These are phyloP conservation scores for Alviniconcha marisindica DNA, from an alignment of 1,140 invertebrate genomes.

Conservation along the genomic window DNA sequence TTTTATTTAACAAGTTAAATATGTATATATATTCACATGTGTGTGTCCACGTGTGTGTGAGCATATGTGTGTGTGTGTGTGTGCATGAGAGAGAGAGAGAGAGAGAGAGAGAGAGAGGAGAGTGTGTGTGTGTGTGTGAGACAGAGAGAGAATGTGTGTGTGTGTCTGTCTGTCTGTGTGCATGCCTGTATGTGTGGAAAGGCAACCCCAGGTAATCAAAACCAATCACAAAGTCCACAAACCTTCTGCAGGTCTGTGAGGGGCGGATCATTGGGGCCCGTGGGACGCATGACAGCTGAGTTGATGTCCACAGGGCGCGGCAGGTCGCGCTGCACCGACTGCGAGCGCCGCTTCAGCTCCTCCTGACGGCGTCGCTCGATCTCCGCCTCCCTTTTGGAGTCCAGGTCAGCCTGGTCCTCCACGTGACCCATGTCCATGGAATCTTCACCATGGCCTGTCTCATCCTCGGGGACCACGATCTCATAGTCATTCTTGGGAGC, in stretches of 20 bases:
- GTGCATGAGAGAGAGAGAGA: no score
- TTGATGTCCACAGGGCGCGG: conserved; percentile 93
- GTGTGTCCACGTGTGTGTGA: no score
- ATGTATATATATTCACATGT: no score
- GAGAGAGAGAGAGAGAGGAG: no score
- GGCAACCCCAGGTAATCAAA: neutral
- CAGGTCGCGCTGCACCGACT: conserved; percentile 91
- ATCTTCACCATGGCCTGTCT: conserved; percentile 77
- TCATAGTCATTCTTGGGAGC: conserved; percentile 98
- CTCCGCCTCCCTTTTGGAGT: conserved; percentile 80
- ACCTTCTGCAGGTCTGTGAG: conserved; percentile 91
- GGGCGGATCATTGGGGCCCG: conserved; percentile 81
- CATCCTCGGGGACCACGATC: conserved; percentile 95
- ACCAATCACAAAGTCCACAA: neutral
- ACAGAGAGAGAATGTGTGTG: no score
- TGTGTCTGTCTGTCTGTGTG: no score
- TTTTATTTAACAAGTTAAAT: no score
- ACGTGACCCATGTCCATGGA: conserved; percentile 59
- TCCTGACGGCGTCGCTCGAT: conserved; percentile 81
- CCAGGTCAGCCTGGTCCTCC: conserved; percentile 89
- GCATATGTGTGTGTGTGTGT: no score
- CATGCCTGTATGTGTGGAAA: no score
- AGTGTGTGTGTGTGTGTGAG: no score
- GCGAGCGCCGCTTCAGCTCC: conserved; percentile 88
- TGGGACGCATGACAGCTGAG: conserved; percentile 85